Percentiles rank a stretch among this genome's conserved stretches.
phyloP scores from a whole-genome alignment of 2,113 vertebrate species.

The Tretioscincus oriximinensis region DNA sequence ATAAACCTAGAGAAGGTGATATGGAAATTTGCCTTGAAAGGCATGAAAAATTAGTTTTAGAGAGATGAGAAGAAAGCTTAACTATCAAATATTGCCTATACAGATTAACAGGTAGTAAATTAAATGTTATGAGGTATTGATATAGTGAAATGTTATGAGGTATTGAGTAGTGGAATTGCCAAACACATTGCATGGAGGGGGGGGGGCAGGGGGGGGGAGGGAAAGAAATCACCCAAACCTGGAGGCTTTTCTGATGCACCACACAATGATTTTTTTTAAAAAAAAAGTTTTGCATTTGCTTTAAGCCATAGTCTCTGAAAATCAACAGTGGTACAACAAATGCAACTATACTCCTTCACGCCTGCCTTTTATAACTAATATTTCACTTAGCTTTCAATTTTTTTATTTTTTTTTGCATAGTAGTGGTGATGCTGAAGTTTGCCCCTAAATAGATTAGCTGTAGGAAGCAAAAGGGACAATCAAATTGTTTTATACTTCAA shows the following conservation, averaged over 20 bases:
- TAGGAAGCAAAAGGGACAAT: no score
- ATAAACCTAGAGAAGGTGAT: conserved; percentile 3
- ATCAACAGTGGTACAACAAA: conserved; percentile 12
- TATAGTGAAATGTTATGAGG: conserved; percentile 13
- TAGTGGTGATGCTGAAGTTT: background rate
- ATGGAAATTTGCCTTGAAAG: conserved; percentile 4
- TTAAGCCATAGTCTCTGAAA: background rate
- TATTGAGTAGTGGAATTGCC: conserved; percentile 1
- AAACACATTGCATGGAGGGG: background rate
- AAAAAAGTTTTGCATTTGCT: background rate
- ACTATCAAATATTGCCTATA: conserved; percentile 10
- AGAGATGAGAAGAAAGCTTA: conserved; percentile 12
- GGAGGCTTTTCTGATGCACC: background rate
- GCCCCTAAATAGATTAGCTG: no score
- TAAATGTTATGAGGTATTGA: conserved; percentile 23
- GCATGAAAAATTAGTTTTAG: conserved; percentile 14
- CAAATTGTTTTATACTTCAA: no score
- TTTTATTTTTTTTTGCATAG: no score
- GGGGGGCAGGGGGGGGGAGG: background rate
- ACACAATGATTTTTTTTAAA: background rate
- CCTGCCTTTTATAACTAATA: conserved; percentile 17
- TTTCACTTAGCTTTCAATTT: no score
- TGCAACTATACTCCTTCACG: conserved; percentile 16
- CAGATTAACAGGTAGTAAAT: conserved; percentile 17
- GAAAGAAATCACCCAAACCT: background rate